Evolutionary conservation across 2,113 vertebrate species (phyloP).

Genomic region (Elgaria multicarinata): DNA sequence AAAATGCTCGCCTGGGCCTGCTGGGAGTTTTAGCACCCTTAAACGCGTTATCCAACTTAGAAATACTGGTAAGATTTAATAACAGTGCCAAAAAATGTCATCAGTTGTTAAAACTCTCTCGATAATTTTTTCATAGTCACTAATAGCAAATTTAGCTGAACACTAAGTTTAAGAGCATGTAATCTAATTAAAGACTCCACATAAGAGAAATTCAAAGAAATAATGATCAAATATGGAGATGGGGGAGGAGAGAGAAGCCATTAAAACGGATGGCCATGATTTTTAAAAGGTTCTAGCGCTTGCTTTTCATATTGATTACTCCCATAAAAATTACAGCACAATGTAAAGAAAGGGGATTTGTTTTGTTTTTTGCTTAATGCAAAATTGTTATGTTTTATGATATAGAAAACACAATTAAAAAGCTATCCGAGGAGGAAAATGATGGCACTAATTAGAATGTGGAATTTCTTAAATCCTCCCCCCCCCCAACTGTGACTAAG

Average conservation of each 20-base stretch:
- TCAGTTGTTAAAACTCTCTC: neutral
- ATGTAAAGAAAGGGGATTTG: conserved; percentile 4
- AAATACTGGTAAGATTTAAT: neutral
- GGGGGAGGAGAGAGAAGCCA: neutral
- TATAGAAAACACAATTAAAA: conserved; percentile 58
- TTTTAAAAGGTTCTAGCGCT: conserved; percentile 18
- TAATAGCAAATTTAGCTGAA: conserved; percentile 10
- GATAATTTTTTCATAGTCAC: neutral
- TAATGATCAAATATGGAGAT: conserved; percentile 15
- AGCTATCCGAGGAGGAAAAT: conserved; percentile 42
- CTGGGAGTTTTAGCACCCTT: too few relatives aligned
- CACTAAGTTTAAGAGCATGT: neutral
- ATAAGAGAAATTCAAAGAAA: conserved; percentile 4
- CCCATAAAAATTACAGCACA: conserved; percentile 48
- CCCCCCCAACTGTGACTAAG: conserved; percentile 21
- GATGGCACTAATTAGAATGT: conserved; percentile 52
- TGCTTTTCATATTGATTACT: conserved; percentile 53
- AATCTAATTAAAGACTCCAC: conserved; percentile 2
- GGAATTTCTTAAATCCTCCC: conserved; percentile 55
- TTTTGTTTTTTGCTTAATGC: conserved; percentile 37
- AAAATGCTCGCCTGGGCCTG: too few relatives aligned
- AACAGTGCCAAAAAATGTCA: neutral
- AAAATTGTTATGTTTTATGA: conserved; percentile 51
- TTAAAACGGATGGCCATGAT: conserved; percentile 9
- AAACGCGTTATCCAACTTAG: neutral